Percentiles rank a stretch among this genome's conserved stretches.
These are phyloP conservation scores for Hypotaenidia okinawae DNA, from an alignment of 2,797 vertebrate species.

Conservation along the genomic window DNA sequence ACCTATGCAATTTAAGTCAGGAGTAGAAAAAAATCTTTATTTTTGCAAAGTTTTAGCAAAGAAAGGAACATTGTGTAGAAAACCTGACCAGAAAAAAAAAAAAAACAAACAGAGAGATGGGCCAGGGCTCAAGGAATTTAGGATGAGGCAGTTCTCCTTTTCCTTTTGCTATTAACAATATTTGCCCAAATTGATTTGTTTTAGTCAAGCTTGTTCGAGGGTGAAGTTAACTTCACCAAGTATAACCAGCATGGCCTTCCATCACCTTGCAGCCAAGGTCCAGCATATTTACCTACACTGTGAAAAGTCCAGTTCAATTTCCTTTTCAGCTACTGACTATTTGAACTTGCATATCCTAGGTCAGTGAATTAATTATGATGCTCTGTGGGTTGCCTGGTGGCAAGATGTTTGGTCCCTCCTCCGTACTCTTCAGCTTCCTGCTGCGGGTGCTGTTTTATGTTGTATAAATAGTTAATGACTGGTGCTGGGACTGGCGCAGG, in stretches of 20 bases:
- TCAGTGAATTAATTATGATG: not conserved
- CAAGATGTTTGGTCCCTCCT: rapidly evolving
- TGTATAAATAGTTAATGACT: not conserved
- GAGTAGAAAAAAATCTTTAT: not conserved
- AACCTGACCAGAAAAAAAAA: not conserved
- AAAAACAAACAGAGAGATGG: not conserved
- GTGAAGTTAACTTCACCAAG: not conserved
- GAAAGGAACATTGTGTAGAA: not conserved
- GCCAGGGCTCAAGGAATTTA: not conserved
- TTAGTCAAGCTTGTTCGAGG: not conserved
- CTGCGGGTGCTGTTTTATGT: not conserved
- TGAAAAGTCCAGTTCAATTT: slow-evolving; percentile 12
- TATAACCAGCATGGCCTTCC: not conserved
- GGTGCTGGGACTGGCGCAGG: rapidly evolving
- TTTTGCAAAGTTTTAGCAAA: not conserved
- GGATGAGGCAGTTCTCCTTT: rapidly evolving
- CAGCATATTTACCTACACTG: not conserved
- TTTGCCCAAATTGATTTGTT: not conserved
- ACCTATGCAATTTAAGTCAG: not conserved
- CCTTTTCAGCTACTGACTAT: not conserved
- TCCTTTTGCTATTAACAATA: not conserved
- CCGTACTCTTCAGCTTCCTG: not conserved
- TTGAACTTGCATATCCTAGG: not conserved
- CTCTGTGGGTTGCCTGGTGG: not conserved
- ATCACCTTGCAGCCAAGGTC: not conserved